Conservation (phyloP, 2,888 invertebrate species). For the Hermaeophaga mercurialis region DNA sequence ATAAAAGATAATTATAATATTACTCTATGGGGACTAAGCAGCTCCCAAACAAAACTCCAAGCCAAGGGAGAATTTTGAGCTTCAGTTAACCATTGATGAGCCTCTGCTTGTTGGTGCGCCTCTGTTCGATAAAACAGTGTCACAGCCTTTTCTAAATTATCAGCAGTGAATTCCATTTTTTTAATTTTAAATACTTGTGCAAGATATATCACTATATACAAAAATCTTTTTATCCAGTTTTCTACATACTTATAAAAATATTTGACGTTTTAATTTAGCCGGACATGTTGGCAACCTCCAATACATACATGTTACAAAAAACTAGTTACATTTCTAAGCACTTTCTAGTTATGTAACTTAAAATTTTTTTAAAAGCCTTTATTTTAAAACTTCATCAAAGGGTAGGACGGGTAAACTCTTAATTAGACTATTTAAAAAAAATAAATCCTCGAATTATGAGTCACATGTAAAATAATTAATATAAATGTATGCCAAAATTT, state of each 20-base stretch:
- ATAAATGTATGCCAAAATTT: no score
- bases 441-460: no score
- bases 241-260: constrained; percentile 15
- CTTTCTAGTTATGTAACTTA: no score
- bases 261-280: constrained; percentile 13
- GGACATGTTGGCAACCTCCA: constrained; percentile 2
- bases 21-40: constrained; percentile 83
- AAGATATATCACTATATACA: background rate
- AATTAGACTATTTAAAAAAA: no score
- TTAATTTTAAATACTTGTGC: background rate
- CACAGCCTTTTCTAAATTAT: constrained; percentile 72
- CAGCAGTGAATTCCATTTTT: constrained; percentile 66
- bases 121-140: constrained; percentile 68
- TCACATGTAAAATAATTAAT: no score
- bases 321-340: no score
- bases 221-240: constrained; percentile 1
- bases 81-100: constrained; percentile 84
- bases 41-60: constrained; percentile 92
- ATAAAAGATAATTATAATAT: constrained; percentile 10
- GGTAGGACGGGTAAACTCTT: no score
- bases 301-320: no score
- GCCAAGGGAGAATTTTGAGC: constrained; percentile 87
- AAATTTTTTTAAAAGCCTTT: no score
- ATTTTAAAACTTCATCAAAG: no score
- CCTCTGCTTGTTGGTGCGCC: constrained; percentile 72